Evolutionary conservation across 2,797 vertebrate species (phyloP).

Genomic region (Chaenodraco wilsoni): DNA sequence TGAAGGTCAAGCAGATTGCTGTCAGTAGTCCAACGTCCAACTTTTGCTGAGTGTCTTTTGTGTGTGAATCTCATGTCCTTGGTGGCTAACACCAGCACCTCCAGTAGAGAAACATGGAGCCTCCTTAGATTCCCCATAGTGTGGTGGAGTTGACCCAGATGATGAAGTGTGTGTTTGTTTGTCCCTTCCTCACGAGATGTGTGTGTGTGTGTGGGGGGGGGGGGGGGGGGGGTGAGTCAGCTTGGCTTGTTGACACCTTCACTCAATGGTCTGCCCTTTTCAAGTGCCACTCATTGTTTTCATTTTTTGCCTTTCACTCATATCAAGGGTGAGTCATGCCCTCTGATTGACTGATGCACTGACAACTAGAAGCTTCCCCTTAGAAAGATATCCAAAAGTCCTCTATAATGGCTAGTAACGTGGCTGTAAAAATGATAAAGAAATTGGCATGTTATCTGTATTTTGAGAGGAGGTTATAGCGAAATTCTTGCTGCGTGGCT

Average conservation of each 20-base stretch:
- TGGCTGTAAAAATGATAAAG: slow-evolving; percentile 11
- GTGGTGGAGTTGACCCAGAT: slow-evolving; percentile 70
- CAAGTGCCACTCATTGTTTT: slow-evolving; percentile 58
- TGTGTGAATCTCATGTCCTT: slow-evolving; percentile 56
- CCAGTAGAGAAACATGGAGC: slow-evolving; percentile 47
- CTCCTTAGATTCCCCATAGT: slow-evolving; percentile 41
- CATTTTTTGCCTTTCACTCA: slow-evolving; percentile 7
- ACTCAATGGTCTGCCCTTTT: slow-evolving; percentile 58
- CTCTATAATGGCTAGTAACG: neutral
- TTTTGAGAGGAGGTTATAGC: slow-evolving; percentile 34
- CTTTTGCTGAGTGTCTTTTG: slow-evolving; percentile 61
- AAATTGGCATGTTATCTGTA: slow-evolving; percentile 17
- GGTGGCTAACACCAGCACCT: slow-evolving; percentile 41
- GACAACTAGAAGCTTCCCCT: neutral
- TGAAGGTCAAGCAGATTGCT: slow-evolving; percentile 42
- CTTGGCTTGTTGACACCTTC: slow-evolving; percentile 70
- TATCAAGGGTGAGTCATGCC: slow-evolving; percentile 8
- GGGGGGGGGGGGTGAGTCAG: slow-evolving; percentile 49
- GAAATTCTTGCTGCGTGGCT: slow-evolving; percentile 44
- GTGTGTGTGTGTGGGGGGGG: neutral
- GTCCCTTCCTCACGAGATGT: slow-evolving; percentile 41
- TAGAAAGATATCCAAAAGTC: slow-evolving; percentile 1
- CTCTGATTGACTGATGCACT: slow-evolving; percentile 4
- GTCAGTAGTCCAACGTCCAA: slow-evolving; percentile 48
- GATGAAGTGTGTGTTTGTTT: slow-evolving; percentile 67